Base-by-base conservation (phyloP, 2,888 invertebrate species). In the Drosophila multiciliata region DNA sequence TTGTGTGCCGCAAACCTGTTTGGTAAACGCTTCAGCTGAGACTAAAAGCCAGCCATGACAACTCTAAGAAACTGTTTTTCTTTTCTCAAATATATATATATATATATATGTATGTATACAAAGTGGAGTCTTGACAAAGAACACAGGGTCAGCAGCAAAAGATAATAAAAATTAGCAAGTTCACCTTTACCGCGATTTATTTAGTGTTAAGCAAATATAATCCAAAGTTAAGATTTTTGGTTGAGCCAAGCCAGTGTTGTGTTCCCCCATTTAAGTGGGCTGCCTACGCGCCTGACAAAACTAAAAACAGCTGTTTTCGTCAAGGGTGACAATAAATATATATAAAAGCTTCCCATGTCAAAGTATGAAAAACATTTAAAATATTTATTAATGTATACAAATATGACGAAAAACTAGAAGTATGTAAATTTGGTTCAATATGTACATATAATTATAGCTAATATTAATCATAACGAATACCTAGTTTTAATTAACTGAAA, bases 241-340 rank as follows among this genome's bases (percentile, higher is more conserved):
- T 54, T 63, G 58, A 58, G 45, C 15, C 23, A 45, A 65, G 60
- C 50, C 65, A 62, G 64, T 20, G 33, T 42, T 40, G 49, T 50
- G 26, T 17, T 45, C 67, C 67, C 68, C 67, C 67, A 29, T 29
- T 33, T 20, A 35, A 65, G 35, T 29, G n/a, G 49, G 55, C n/a
- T 36, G 33, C 35, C 52, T 53, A 53, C 67, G 67, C 68, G 32
- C 33, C 55, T 52, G 40, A n/a, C 40, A 32, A 40, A 35, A 12
- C 8, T 58, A 48, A 23, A 23, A 45, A 53, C 68, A 69, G 68
- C 68, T 69, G 67, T 66, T 69, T 15, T 59, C 3, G 0, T 11
- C 20, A 35, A 23, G 15, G 53, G 53, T 33, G 26, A 59, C 66
- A 52, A 23, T 58, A 52, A 49, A 15, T 35, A 8, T 11, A 36